Base-by-base conservation (phyloP, 1,140 invertebrate genomes). In the Holotrichia oblita region DNA sequence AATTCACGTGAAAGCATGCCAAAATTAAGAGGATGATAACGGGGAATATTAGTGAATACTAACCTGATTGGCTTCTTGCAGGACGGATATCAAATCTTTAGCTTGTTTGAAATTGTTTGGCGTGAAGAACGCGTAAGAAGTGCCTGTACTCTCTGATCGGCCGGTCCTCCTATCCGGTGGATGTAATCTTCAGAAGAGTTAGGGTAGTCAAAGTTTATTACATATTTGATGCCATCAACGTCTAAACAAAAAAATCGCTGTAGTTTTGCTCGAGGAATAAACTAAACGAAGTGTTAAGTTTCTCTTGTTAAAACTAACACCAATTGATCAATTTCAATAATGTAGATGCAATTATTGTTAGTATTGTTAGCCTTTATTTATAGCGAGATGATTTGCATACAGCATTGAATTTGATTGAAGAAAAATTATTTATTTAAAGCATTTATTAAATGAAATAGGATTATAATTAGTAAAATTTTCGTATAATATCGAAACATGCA, bases 151-250 rank as follows among this genome's bases (percentile, higher is more conserved):
- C 86, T 94, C 92, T 74, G 93, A 94, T 24, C 98, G 91, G 75
- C 96, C 98, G 79, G 98, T 99, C 82, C 98, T 92, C 42, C 98
- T 87, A 99, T 99, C 81, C 98, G 92, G 88, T 99, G 98, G 83
- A 99, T 97, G 87, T 99, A 99, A 88, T 99, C 98, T 88, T 99
- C 98, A 79, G 96, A 97, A 80, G 95, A 95, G 86, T 95, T 95
- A 76, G 98, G 97, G 88, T 98, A 99, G 89, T 99, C 98, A 91
- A 94, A 99, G 89, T 99, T 99, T 86, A 99, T 97, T 77, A 99
- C 98, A 91, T 95, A 98, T 88, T 97, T 98, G 80, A 99, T 97
- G 87, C 98, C 97, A 88, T 98, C 95, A 84, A 99, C 97, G 97
- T 96, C 98, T 88, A 99, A 76, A 42, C 24, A 55, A 44, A 76